Evolutionary conservation across 2,888 invertebrate species (phyloP), one percentile per base, ranked within the genome.

Genomic region (Synergus gifuensis): DNA sequence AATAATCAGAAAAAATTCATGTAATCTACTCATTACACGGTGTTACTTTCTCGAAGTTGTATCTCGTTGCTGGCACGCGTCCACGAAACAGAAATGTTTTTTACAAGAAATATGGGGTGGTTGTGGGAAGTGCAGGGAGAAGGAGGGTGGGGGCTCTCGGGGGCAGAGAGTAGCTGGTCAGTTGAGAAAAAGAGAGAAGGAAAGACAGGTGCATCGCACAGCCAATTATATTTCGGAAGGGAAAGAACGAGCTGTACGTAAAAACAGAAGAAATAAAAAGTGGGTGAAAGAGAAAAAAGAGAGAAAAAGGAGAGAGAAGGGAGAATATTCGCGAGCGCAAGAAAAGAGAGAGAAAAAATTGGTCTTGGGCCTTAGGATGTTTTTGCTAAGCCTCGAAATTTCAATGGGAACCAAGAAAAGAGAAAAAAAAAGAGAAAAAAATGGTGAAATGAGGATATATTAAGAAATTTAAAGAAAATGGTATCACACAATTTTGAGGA

Each of bases 181-280:
- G 49, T 73, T 36, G 49, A n/a, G 69, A 36, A 49, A 28, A n/a
- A 16, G 36, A 82, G 79, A 86, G 86, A 85, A 85, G 87, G 87
- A 87, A 87, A 88, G 91, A 91, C 92, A 92, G 91, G 92, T 92
- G 92, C 92, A 91, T 91, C 91, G 91, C 88, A 90, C 90, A 89
- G 91, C 91, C 92, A 92, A 92, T 92, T 92, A 92, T 92, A 92
- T 92, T 91, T 90, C 88, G 90, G 89, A 85, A 85, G 86, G 85
- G 86, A 86, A 88, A 85, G 85, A 87, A 81, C 69, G 83, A 87
- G 86, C 84, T 84, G 85, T 79, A 86, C 86, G 85, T 85, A 87
- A 85, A 86, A 86, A 85, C 84, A 85, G 83, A 86, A 85, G 84
- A 86, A 86, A 84, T 84, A 84, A 85, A 85, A 85, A 83, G 79